Evolutionary conservation across 2,888 invertebrate genomes (phyloP), one percentile per base, ranked within the genome.

Genomic region (Patella pellucida): DNA sequence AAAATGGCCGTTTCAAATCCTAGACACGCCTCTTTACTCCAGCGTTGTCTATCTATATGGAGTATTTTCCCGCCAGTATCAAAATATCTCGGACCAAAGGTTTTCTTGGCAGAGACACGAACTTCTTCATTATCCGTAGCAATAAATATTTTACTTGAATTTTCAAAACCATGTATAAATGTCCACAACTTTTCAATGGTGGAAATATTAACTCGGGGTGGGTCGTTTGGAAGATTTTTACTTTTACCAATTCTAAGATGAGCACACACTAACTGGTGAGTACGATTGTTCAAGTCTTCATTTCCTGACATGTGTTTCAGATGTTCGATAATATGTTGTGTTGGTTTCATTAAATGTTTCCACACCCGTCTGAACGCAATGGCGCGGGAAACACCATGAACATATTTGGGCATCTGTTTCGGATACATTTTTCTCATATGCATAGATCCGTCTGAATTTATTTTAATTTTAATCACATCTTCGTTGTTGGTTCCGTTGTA

Each of bases 221-320:
- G 14, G 50, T 78, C 78, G 31, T 31, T 52, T n/a, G 75, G 73
- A n/a, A 73, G 52, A 23, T 51, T 51, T 31, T 69, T 50, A 41
- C 74, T 78, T 50, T 31, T 19, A 12, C 78, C 78, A n/a, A 75
- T 68, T 27, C 78, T 52, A 16, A 78, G 71, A 67, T 78, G 78
- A 16, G 73, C 75, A 50, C 78, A 73, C 0, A 78, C 75, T 11
- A 78, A 41, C 41, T 41, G 41, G 9, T 41, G 41, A 41, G 9
- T 41, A 41, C 9, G 41, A 7, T 41, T 41, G 41, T 41, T 41
- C 41, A 41, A 9, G 41, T 41, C 41, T 41, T 9, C 9, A 41
- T 41, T 41, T 41, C 41, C 41, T 9, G 41, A 41, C 41, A 41
- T 41, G 7, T 41, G 9, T 9, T 41, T 41, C 41, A 41, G 9